Evolutionary conservation across 2,113 vertebrate genomes (phyloP).

Genomic region (Tylochromis polylepis): DNA sequence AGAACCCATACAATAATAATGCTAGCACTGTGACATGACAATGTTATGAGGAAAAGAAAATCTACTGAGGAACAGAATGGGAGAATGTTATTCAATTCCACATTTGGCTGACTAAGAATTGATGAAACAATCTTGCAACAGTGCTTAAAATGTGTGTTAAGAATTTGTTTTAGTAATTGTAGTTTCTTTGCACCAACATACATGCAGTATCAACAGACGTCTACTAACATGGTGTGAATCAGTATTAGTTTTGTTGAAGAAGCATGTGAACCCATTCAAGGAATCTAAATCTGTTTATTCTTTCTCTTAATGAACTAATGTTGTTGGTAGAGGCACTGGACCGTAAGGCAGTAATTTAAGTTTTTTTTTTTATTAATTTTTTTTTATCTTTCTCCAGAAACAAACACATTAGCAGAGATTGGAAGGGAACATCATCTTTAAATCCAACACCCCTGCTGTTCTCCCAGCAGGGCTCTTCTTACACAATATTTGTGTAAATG

Average conservation of each 20-base stretch:
- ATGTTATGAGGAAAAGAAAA: not conserved
- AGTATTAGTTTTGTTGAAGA: not conserved
- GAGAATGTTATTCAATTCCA: not conserved
- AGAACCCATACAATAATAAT: not conserved
- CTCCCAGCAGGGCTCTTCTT: not conserved
- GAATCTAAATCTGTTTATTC: not conserved
- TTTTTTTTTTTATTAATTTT: not conserved
- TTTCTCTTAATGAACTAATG: not conserved
- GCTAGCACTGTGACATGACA: not conserved
- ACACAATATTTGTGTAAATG: not conserved
- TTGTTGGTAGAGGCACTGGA: not conserved
- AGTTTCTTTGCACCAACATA: not conserved
- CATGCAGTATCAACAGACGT: not conserved
- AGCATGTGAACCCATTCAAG: not conserved
- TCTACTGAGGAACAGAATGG: not conserved
- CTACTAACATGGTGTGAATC: not conserved
- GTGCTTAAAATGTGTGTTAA: not conserved
- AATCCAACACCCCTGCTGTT: not conserved
- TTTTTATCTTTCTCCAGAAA: constrained; percentile 5
- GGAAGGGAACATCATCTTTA: constrained; percentile 12
- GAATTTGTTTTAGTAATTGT: not conserved
- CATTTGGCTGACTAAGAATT: not conserved
- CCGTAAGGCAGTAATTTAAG: not conserved
- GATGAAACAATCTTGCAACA: not conserved
- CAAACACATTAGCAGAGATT: constrained; percentile 43